These are phyloP conservation scores for Hafferia zeledoni DNA, from an alignment of 2,797 vertebrate genomes.

Conservation along the genomic window DNA sequence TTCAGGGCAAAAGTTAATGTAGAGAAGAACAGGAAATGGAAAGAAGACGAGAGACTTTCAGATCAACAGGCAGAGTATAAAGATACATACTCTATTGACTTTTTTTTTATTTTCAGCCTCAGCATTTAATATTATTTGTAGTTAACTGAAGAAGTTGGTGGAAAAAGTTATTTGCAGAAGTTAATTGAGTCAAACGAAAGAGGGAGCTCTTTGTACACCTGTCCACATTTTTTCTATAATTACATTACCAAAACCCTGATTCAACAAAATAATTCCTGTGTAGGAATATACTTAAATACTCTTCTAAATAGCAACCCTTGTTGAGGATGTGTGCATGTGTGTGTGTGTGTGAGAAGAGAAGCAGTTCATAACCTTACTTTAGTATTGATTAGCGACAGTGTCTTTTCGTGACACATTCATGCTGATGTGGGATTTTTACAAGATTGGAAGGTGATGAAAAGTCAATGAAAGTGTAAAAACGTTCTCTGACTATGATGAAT, in stretches of 20 bases:
- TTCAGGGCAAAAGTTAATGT: background rate
- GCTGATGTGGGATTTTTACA: background rate
- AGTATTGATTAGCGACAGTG: background rate
- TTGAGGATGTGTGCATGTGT: fast-evolving
- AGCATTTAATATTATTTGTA: background rate
- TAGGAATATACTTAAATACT: background rate
- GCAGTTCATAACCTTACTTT: background rate
- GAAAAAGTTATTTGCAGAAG: background rate
- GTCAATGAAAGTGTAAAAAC: background rate
- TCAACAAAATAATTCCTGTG: background rate
- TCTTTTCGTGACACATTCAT: background rate
- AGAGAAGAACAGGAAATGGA: background rate
- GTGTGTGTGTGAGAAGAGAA: background rate
- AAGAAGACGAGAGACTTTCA: background rate
- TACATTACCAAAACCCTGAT: background rate
- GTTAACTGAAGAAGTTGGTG: background rate
- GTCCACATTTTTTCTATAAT: background rate
- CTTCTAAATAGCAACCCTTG: background rate
- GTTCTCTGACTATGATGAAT: background rate
- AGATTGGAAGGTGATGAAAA: background rate
- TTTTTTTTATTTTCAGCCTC: background rate
- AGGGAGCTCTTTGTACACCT: background rate
- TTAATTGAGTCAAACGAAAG: background rate
- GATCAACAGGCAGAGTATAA: background rate
- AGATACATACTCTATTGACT: background rate